Conservation (phyloP, 2,888 invertebrate genomes). For the Ischnura elegans region DNA sequence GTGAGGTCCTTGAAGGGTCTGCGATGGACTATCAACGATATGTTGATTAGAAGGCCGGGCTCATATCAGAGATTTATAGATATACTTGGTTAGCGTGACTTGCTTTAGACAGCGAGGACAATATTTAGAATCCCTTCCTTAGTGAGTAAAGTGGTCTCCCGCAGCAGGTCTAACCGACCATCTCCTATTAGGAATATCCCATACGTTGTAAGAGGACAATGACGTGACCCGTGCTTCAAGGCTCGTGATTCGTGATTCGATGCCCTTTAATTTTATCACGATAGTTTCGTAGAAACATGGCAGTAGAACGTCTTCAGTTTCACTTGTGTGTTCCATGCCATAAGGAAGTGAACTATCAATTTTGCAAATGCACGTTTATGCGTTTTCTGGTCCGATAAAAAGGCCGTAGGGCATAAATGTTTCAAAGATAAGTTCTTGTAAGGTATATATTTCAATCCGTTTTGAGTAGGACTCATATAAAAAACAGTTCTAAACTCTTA, state of each 20-base stretch:
- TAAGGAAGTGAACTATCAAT: no score
- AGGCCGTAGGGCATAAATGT: no score
- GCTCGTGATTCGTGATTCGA: slow-evolving; percentile 31
- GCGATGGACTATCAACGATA: slow-evolving; percentile 47
- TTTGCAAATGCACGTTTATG: no score
- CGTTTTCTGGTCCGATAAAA: no score
- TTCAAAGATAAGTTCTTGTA: no score
- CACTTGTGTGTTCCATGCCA: no score
- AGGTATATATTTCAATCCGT: no score
- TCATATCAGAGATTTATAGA: slow-evolving; percentile 66
- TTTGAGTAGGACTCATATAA: no score
- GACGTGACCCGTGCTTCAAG: slow-evolving; percentile 38
- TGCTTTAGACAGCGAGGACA: slow-evolving; percentile 33
- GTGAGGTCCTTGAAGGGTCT: slow-evolving; percentile 14
- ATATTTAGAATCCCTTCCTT: slow-evolving; percentile 55
- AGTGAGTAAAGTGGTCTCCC: slow-evolving; percentile 16
- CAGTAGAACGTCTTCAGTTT: neutral
- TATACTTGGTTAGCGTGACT: slow-evolving; percentile 56
- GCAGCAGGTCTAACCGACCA: slow-evolving; percentile 26
- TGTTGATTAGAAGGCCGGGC: slow-evolving; percentile 46
- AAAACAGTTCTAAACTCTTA: no score
- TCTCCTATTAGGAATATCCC: slow-evolving; percentile 48
- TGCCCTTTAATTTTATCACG: slow-evolving; percentile 28
- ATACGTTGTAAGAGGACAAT: slow-evolving; percentile 21
- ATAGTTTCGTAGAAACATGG: neutral